These are phyloP conservation scores for Xestia c-nigrum DNA, from an alignment of 2,888 invertebrate species.

Conservation along the genomic window DNA sequence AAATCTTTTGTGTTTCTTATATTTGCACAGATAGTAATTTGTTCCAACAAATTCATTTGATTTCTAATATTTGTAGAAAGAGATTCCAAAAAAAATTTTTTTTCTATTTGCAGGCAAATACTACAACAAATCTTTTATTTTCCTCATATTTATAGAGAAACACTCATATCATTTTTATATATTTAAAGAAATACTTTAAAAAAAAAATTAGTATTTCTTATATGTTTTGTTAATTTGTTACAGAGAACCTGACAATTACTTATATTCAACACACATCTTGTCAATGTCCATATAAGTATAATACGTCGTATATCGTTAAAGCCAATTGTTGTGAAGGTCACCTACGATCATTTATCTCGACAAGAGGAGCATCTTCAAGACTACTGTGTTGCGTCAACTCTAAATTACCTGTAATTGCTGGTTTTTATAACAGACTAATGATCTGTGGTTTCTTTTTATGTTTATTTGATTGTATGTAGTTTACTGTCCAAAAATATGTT, in stretches of 20 bases:
- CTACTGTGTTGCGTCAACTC: slow-evolving; percentile 37
- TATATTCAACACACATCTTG: slow-evolving; percentile 8
- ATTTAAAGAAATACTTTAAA: background rate
- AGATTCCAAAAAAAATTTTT: background rate
- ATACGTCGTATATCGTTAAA: slow-evolving; percentile 22
- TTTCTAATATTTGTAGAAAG: background rate
- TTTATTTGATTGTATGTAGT: slow-evolving; percentile 28
- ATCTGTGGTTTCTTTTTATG: slow-evolving; percentile 19
- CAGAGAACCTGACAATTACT: background rate
- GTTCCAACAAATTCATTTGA: background rate
- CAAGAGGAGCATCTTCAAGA: slow-evolving; percentile 30
- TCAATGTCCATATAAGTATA: slow-evolving; percentile 1
- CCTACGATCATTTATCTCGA: slow-evolving; percentile 48
- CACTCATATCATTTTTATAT: background rate
- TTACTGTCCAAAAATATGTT: background rate
- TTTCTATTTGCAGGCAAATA: background rate
- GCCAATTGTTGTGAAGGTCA: slow-evolving; percentile 60
- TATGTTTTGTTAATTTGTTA: background rate
- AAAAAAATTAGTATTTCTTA: background rate
- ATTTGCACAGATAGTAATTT: background rate
- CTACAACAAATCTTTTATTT: background rate
- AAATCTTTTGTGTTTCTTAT: background rate
- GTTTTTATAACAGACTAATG: slow-evolving; percentile 41
- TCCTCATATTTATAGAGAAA: background rate
- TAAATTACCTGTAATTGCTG: slow-evolving; percentile 52